phyloP scores from a whole-genome alignment of 2,888 invertebrate species.

The Oegoconia quadripuncta region DNA sequence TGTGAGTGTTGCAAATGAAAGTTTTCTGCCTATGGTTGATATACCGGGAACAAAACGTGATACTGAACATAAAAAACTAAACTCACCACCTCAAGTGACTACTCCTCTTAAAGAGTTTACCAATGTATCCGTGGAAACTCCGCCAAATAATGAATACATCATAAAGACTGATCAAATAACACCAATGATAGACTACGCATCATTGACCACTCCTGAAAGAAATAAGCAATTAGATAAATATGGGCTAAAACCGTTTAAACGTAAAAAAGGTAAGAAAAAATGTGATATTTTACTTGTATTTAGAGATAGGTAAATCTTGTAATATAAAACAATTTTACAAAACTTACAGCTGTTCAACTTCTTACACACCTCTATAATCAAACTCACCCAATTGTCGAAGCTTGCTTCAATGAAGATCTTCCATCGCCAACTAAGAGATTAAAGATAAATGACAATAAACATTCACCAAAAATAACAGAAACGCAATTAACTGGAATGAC shows the following conservation, averaged over 20 bases:
- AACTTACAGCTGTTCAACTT: conserved; percentile 76
- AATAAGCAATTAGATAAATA: conserved; percentile 79
- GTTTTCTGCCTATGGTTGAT: conserved; percentile 33
- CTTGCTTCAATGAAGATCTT: conserved; percentile 31
- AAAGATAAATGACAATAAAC: conserved; percentile 24
- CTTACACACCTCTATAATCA: conserved; percentile 83
- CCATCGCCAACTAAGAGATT: conserved; percentile 51
- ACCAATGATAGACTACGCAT: conserved; percentile 78
- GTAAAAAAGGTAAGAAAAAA: conserved; percentile 70
- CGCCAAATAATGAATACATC: conserved; percentile 59
- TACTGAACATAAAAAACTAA: conserved; percentile 6
- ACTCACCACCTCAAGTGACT: background rate
- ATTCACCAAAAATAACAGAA: conserved; percentile 7
- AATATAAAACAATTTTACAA: too few relatives aligned
- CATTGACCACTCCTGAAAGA: conserved; percentile 78
- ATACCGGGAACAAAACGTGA: conserved; percentile 21
- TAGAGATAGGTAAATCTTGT: too few relatives aligned
- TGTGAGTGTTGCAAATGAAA: conserved; percentile 24
- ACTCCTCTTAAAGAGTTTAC: background rate
- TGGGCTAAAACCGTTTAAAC: conserved; percentile 83
- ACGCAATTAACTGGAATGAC: background rate
- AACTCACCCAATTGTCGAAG: conserved; percentile 81
- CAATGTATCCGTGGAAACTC: conserved; percentile 37
- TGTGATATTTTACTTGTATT: conserved; percentile 1
- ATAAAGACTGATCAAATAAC: conserved; percentile 78